Conservation (phyloP, 2,797 vertebrate species). For the Cyclura pinguis region DNA sequence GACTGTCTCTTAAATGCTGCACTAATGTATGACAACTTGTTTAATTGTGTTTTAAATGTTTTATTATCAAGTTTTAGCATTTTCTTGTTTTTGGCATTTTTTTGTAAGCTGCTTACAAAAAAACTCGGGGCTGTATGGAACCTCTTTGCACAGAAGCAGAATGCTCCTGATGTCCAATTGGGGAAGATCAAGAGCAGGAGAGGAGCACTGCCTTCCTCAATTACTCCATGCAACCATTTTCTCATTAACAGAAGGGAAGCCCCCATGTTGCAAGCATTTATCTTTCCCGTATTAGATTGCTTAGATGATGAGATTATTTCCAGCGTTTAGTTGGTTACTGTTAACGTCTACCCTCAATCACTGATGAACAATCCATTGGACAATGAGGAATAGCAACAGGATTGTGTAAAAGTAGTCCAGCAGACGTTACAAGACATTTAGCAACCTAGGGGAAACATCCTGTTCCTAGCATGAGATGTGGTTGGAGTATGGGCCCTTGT, state of each 20-base stretch:
- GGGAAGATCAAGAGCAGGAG: not conserved
- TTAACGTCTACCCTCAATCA: not conserved
- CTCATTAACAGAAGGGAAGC: not conserved
- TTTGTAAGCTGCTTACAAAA: too few species aligned
- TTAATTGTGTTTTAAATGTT: too few species aligned
- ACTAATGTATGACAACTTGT: not conserved
- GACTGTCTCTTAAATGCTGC: not conserved
- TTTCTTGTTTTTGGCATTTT: too few species aligned
- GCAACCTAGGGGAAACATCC: constrained; percentile 8
- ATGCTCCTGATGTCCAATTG: not conserved
- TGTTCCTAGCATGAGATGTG: constrained; percentile 31
- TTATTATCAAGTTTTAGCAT: too few species aligned
- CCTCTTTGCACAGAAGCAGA: not conserved
- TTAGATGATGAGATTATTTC: not conserved
- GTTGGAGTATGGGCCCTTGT: constrained; percentile 38
- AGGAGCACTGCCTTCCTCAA: not conserved
- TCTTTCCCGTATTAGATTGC: not conserved
- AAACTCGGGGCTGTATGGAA: not conserved
- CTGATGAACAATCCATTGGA: not conserved
- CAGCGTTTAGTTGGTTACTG: not conserved
- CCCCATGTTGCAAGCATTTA: not conserved
- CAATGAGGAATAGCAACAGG: not conserved
- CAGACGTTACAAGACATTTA: not conserved
- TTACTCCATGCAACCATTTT: not conserved
- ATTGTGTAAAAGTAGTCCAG: constrained; percentile 1